Evolutionary conservation across 2,113 vertebrate genomes (phyloP).

Genomic region (Neodon shergylaensis): DNA sequence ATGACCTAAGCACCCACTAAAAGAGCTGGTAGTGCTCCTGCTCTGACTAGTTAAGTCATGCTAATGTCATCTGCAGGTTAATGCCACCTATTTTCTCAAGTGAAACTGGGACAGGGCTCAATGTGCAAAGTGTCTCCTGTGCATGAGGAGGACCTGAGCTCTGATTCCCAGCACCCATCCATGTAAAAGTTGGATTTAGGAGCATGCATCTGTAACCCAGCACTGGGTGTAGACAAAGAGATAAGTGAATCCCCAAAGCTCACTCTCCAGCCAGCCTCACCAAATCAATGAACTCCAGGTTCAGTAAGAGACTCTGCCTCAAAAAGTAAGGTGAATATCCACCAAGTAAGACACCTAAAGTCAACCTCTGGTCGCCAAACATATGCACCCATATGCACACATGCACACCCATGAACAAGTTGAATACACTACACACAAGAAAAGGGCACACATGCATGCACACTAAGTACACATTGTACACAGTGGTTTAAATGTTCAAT

Average conservation of each 20-base stretch:
- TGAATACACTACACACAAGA: neutral
- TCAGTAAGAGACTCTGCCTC: neutral
- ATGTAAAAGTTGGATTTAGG: neutral
- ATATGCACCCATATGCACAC: neutral
- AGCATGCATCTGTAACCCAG: neutral
- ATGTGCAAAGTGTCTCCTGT: neutral
- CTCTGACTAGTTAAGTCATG: neutral
- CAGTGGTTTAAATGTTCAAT: conserved; percentile 19
- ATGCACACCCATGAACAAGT: neutral
- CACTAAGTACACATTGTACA: neutral
- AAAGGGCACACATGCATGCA: too few species aligned
- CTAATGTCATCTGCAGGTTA: neutral
- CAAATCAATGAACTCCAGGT: neutral
- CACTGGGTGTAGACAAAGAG: neutral
- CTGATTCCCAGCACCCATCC: neutral
- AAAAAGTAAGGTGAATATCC: neutral
- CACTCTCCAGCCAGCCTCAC: neutral
- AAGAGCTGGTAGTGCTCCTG: neutral
- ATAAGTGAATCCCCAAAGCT: neutral
- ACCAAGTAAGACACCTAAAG: neutral
- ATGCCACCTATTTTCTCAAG: neutral
- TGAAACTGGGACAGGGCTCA: neutral
- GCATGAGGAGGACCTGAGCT: neutral
- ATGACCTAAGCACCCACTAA: neutral
- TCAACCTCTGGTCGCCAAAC: neutral